These are phyloP conservation scores for Chromis chromis DNA, from an alignment of 2,797 vertebrate genomes.

Conservation along the genomic window DNA sequence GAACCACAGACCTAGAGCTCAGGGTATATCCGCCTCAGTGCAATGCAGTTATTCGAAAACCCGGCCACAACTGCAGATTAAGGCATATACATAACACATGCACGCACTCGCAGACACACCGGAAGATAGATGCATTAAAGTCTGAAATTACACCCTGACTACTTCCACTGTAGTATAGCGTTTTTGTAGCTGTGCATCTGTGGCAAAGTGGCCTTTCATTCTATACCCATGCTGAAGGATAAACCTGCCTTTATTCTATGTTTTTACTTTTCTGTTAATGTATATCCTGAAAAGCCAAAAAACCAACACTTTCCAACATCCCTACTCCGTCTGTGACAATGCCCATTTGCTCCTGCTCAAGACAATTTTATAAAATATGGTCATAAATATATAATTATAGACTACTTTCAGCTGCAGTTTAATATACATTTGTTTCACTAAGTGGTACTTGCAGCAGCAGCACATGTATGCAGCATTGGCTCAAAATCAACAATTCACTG, in stretches of 20 bases:
- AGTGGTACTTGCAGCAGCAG: not conserved
- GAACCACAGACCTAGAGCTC: constrained; percentile 81
- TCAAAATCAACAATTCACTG: not conserved
- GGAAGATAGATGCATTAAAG: constrained; percentile 30
- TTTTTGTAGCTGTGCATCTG: constrained; percentile 10
- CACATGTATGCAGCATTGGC: not conserved
- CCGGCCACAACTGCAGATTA: constrained; percentile 72
- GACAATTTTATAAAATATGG: not conserved
- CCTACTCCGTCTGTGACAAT: not conserved
- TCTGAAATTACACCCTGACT: constrained; percentile 23
- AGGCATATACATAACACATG: constrained; percentile 40
- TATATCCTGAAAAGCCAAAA: not conserved
- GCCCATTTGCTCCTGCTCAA: not conserved
- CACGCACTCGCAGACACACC: constrained; percentile 20
- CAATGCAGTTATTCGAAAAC: constrained; percentile 77
- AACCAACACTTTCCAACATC: not conserved
- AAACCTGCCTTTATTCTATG: not conserved
- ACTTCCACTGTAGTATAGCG: not conserved
- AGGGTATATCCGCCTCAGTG: constrained; percentile 73
- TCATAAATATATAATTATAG: not conserved
- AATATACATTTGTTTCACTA: not conserved
- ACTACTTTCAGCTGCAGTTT: not conserved
- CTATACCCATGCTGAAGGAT: not conserved
- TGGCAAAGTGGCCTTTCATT: not conserved
- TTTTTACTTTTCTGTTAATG: not conserved